Evolutionary conservation across 35 echinoderm and acorn worm genomes (phyloP), one percentile per base, ranked within the genome.

Genomic region (Strongylocentrotus purpuratus): DNA sequence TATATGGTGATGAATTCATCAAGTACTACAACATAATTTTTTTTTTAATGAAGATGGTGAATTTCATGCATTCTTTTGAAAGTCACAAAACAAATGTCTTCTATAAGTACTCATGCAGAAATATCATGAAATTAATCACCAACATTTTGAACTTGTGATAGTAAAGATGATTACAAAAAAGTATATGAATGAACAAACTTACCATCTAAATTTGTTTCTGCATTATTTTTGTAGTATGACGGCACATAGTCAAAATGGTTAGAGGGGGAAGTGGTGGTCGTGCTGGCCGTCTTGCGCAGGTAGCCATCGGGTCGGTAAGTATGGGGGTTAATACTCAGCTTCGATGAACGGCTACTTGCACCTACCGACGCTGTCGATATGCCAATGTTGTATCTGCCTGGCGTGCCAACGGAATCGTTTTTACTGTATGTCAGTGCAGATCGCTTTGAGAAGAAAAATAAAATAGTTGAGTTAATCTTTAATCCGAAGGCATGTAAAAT

Each of bases 371-470:
- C 96, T 33, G 98, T 99, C 15, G 98, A 99, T 45, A 97, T 99
- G 55, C 98, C 98, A 33, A 99, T 95, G 94, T 99, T 97, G 87
- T 95, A 97, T 85, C 96, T 95, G 86, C 91, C 96, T 4, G 96
- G 98, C 2, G 96, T 99, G 31, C 87, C 50, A 22, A 96, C 90
- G 14, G 61, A 46, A 46, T 93, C 91, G 28, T 94, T 95, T 85
- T 99, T 97, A 92, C 95, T 97, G 94, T 99, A 99, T 2, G 98
- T 97, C 48, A 99, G 95, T 33, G 97, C 97, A 58, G 98, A 99
- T 22, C 98, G 96, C 96, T 97, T 94, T 86, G 31, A 60, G 47
- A 33, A 33, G 46, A 95, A 28, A 33, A 50, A 46, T 20, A 32
- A 35, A 20, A 35, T 28, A 89, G 87, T 31, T 11, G 1, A 33